Evolutionary conservation across 2,797 vertebrate genomes (phyloP), one percentile per base, ranked within the genome.

Genomic region (Lithobates pipiens): DNA sequence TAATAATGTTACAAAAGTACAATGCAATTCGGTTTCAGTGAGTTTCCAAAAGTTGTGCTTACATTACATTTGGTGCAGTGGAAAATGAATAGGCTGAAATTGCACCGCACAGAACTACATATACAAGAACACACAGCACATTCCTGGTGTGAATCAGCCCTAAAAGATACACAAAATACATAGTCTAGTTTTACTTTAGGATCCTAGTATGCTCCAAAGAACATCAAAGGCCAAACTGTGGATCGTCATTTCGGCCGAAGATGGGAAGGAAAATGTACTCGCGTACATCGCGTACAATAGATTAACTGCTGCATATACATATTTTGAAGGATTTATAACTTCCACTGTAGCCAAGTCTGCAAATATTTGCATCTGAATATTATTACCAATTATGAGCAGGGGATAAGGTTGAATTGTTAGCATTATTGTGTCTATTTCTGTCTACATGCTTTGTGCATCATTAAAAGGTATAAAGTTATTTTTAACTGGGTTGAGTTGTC

Each of bases 391-490:
- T 61, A 23, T 74, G 65, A 42, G 32, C n/a, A 8, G 5, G 34
- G 39, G 29, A 73, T 63, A 72, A 82, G 42, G 34, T 34, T 63
- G 61, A 68, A 42, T 46, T 75, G 80, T 75, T 65, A 65, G 39
- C 67, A 65, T 67, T 65, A 21, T 67, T 23, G 50, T 63, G 27
- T 67, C 71, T 75, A 75, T 75, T 75, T 75, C 71, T 75, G 72
- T 74, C 32, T 67, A 46, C 34, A 44, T 29, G n/a, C 70, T 61
- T 61, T 82, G 75, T 29, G 73, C 72, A 75, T 75, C 32, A 82
- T 74, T 75, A 82, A 67, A 70, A 82, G 73, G n/a, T 75, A 63
- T 82, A 65, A 54, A 80, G 65, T 34, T 74, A 73, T 81, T 82
- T 82, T 63, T 71, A 42, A 74, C 50, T n/a, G 16, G 15, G 21